Percentiles rank a stretch among this genome's conserved stretches.
These are phyloP conservation scores for Rhinogobius similis DNA, from an alignment of 2,113 vertebrate species.

Conservation along the genomic window DNA sequence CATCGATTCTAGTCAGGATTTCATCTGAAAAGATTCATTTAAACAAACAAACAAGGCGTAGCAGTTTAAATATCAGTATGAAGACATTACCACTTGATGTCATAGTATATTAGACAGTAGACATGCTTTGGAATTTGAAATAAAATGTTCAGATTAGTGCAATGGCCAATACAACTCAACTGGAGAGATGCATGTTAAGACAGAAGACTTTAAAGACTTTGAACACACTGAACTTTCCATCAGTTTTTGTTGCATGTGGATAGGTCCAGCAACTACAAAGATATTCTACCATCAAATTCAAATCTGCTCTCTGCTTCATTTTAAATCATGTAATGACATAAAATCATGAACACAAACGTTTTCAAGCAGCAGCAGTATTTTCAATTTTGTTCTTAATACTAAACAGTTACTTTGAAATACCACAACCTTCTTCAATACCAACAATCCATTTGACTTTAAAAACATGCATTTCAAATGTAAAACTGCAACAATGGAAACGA, in stretches of 20 bases:
- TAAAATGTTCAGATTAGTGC: neutral
- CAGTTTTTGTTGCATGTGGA: neutral
- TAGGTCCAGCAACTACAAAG: too few relatives aligned
- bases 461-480: too few relatives aligned
- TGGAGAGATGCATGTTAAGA: neutral
- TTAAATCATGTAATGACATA: too few relatives aligned
- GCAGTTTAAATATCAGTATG: neutral
- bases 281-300: neutral
- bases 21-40: slow-evolving; percentile 64
- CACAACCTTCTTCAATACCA: too few relatives aligned
- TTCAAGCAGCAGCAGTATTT: too few relatives aligned
- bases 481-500: too few relatives aligned
- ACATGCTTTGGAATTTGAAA: neutral
- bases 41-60: neutral
- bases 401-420: neutral
- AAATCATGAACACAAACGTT: too few relatives aligned
- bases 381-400: neutral
- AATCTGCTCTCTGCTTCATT: neutral
- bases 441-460: too few relatives aligned
- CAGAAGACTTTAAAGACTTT: too few relatives aligned
- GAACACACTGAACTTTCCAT: neutral
- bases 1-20: slow-evolving; percentile 69
- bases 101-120: neutral
- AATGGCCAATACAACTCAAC: neutral
- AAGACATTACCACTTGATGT: neutral